These are phyloP conservation scores for Caiman crocodilus DNA, from an alignment of 2,797 vertebrate genomes.

Conservation along the genomic window DNA sequence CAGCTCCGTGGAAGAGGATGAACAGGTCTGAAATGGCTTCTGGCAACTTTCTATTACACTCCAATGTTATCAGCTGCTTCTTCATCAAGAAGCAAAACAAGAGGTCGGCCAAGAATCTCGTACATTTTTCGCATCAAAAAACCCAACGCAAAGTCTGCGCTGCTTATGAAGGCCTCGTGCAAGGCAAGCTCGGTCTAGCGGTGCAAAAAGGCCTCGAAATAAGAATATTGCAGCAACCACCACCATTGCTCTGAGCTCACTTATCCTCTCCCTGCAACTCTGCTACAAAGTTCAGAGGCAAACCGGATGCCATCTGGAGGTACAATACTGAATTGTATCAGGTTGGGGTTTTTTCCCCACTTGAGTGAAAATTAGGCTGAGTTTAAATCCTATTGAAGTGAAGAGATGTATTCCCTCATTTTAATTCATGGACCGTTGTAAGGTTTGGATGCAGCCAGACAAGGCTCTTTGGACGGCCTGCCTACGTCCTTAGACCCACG, in stretches of 20 bases:
- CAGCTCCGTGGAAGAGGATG: background rate
- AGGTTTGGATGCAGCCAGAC: background rate
- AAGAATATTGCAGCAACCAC: background rate
- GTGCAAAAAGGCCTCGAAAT: background rate
- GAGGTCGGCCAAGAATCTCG: background rate
- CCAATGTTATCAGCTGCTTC: background rate
- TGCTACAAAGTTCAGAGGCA: background rate
- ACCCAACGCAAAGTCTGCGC: background rate
- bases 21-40: conserved; percentile 42
- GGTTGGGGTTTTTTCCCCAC: background rate
- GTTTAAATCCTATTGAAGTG: fast-evolving
- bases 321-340: fast-evolving
- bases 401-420: fast-evolving
- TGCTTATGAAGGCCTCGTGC: background rate
- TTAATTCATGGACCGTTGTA: background rate
- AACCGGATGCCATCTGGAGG: background rate
- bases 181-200: background rate
- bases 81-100: background rate
- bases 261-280: fast-evolving
- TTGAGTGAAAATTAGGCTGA: fast-evolving
- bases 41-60: conserved; percentile 37
- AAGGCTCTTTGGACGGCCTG: no score
- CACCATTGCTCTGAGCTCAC: background rate
- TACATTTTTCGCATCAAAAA: background rate
- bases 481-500: no score